A percentile compares a stretch with the other conserved stretches of the same genome.
Evolutionary conservation across 2,113 vertebrate species (phyloP).

Genomic region (Salvelinus alpinus): DNA sequence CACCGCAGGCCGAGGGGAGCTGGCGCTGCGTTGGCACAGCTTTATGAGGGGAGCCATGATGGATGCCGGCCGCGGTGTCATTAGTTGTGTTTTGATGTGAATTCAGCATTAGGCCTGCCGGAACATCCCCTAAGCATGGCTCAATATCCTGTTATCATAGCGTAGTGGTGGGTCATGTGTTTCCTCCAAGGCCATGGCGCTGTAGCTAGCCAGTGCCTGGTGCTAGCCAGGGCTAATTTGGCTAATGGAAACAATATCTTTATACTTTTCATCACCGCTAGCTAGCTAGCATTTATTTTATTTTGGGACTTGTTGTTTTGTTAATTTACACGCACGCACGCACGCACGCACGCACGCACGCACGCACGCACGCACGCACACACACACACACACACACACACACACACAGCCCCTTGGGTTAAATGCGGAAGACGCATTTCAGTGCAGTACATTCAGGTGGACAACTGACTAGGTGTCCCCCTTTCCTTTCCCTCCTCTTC

Average conservation of each 20-base stretch:
- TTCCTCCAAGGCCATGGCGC: constrained; percentile 22
- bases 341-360: constrained; percentile 19
- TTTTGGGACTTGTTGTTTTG: constrained; percentile 18
- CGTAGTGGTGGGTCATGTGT: constrained; percentile 41
- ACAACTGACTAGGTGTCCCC: neutral
- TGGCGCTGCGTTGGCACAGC: constrained; percentile 61
- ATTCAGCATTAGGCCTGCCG: constrained; percentile 61
- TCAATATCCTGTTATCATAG: constrained; percentile 60
- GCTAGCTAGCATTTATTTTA: constrained; percentile 2
- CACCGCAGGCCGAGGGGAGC: constrained; percentile 60
- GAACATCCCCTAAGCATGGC: constrained; percentile 69
- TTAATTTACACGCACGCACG: constrained; percentile 13
- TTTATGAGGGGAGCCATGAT: constrained; percentile 66
- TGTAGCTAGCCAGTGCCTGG: constrained; percentile 33
- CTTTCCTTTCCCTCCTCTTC: neutral
- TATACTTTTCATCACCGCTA: constrained; percentile 21
- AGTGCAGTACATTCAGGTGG: too few species aligned
- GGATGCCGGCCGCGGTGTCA: constrained; percentile 69
- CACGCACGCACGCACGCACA: constrained; percentile 8
- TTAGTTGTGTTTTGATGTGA: constrained; percentile 69
- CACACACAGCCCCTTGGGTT: neutral
- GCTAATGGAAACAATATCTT: constrained; percentile 54
- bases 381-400: constrained; percentile 40
- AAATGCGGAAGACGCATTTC: neutral
- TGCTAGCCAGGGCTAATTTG: constrained; percentile 54